Evolutionary conservation across 2,113 vertebrate species (phyloP).

Genomic region (Spheniscus mendiculus): DNA sequence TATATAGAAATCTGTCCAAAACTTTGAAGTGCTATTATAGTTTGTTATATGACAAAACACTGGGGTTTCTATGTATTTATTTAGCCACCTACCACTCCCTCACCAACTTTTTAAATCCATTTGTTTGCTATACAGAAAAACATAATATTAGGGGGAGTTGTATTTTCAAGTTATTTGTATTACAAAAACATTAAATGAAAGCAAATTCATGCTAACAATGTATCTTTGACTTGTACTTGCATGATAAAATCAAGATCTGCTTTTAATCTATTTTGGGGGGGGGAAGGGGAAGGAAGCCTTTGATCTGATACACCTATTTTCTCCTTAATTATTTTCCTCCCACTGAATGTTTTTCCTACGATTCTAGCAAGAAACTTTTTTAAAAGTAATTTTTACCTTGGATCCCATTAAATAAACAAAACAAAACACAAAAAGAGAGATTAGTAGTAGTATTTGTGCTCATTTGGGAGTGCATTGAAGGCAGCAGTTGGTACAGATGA

Average conservation of each 20-base stretch:
- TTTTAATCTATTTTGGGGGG: neutral
- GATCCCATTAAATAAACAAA: neutral
- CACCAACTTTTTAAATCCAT: neutral
- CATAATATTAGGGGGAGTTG: neutral
- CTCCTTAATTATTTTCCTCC: neutral
- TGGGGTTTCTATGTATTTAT: constrained; percentile 19
- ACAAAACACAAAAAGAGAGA: neutral
- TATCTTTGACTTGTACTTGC: neutral
- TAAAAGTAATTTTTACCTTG: neutral
- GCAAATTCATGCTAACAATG: neutral
- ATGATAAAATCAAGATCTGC: neutral
- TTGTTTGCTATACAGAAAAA: neutral
- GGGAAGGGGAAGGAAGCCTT: neutral
- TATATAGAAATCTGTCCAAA: constrained; percentile 46
- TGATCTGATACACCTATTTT: neutral
- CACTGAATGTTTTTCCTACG: neutral
- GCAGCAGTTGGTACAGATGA: neutral
- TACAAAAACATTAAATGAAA: neutral
- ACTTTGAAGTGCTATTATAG: constrained; percentile 54
- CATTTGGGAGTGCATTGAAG: neutral
- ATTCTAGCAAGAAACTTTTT: neutral
- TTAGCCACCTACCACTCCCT: constrained; percentile 38
- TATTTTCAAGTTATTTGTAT: constrained; percentile 1
- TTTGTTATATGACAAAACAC: constrained; percentile 11
- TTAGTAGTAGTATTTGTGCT: neutral